Percentiles rank a stretch among this genome's conserved stretches.
phyloP scores from a whole-genome alignment of 2,113 vertebrate genomes.

The Rhea americana region DNA sequence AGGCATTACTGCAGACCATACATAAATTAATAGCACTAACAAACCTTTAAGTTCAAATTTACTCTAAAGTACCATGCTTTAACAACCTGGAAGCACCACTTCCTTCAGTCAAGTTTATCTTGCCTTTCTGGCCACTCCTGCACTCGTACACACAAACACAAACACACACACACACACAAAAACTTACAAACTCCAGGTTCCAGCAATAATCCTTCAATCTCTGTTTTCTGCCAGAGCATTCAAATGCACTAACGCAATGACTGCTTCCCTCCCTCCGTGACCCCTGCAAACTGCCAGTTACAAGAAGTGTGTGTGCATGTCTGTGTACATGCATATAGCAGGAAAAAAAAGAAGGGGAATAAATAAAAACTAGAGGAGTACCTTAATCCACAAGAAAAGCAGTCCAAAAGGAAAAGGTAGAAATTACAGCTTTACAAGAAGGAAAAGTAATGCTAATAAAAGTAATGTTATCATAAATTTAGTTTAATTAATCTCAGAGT shows the following conservation, averaged over 20 bases:
- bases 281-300: not conserved
- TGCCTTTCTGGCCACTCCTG: not conserved
- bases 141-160: not conserved
- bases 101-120: not conserved
- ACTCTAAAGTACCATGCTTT: not conserved
- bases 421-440: not conserved
- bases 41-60: not conserved
- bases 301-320: fast-evolving
- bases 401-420: not conserved
- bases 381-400: not conserved
- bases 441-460: not conserved
- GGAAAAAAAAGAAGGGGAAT: not conserved
- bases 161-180: not conserved
- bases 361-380: not conserved
- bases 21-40: not conserved
- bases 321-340: not conserved
- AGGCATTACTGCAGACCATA: not conserved
- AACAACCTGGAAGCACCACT: not conserved
- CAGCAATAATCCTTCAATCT: not conserved
- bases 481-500: not conserved
- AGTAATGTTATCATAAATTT: not conserved
- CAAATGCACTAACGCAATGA: not conserved
- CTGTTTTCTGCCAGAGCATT: not conserved
- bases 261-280: not conserved
- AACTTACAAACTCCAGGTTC: not conserved